Conservation (phyloP, 2,797 vertebrate genomes). For the Melanotaenia trifasciata region DNA sequence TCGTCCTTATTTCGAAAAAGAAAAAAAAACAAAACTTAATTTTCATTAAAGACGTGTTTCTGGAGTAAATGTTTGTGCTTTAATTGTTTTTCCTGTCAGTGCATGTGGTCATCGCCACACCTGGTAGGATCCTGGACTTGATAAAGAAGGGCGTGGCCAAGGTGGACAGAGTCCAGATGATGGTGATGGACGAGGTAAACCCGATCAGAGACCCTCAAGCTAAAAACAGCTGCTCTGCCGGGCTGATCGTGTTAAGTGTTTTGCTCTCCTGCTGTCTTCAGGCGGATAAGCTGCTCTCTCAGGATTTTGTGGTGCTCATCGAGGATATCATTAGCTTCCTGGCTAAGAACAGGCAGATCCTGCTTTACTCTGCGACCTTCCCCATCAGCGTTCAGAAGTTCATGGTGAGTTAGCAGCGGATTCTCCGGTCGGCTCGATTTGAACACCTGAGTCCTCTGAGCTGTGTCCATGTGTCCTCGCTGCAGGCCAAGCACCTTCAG, state of each 20-base stretch:
- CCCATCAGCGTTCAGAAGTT: conserved; percentile 89
- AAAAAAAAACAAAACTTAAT: no score
- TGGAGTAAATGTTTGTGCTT: no score
- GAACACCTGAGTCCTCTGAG: not conserved
- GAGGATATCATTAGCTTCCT: conserved; percentile 88
- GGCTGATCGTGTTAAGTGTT: not conserved
- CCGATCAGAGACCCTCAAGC: no score
- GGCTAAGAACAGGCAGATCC: conserved; percentile 86
- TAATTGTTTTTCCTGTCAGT: conserved; percentile 59
- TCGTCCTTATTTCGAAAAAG: no score
- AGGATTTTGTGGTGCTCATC: conserved; percentile 87
- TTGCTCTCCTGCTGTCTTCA: conserved; percentile 35
- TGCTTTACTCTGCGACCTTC: conserved; percentile 89
- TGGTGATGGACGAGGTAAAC: conserved; percentile 88
- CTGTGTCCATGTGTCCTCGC: not conserved
- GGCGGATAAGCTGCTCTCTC: conserved; percentile 89
- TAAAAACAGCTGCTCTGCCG: no score
- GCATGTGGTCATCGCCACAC: conserved; percentile 87
- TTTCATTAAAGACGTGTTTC: no score
- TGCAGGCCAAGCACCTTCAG: conserved; percentile 83
- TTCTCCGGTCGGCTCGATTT: not conserved
- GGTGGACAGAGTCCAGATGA: conserved; percentile 85
- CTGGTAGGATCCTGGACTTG: conserved; percentile 86
- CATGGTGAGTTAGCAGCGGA: conserved; percentile 80
- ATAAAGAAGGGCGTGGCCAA: conserved; percentile 88